A percentile compares a stretch with the other conserved stretches of the same genome.
Evolutionary conservation across 2,113 vertebrate species (phyloP).

Genomic region (Datnioides undecimradiatus): DNA sequence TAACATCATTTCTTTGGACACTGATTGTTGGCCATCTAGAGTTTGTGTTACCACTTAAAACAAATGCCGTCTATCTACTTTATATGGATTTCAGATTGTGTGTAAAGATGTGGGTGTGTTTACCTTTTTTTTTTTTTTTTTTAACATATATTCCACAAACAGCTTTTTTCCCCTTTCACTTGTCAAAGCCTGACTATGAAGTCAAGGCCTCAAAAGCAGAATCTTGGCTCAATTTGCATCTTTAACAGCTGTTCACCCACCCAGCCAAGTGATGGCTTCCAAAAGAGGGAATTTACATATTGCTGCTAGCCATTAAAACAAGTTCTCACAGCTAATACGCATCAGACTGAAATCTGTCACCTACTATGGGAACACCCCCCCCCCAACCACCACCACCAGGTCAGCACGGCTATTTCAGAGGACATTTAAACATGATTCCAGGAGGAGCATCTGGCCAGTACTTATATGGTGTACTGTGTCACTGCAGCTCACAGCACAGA

Average conservation of each 20-base stretch:
- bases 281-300: not conserved
- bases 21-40: not conserved
- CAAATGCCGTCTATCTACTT: not conserved
- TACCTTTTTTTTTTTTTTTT: not conserved
- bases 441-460: not conserved
- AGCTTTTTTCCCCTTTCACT: not conserved
- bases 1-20: not conserved
- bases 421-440: constrained; percentile 32
- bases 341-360: not conserved
- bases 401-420: constrained; percentile 57
- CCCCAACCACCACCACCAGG: no score
- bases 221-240: not conserved
- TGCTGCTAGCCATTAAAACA: not conserved
- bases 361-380: no score
- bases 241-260: not conserved
- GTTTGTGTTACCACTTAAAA: not conserved
- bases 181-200: not conserved
- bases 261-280: not conserved
- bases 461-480: not conserved
- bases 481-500: not conserved
- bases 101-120: not conserved
- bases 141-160: not conserved
- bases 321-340: not conserved
- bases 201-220: not conserved
- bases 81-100: not conserved